phyloP scores from a whole-genome alignment of 2,797 vertebrate genomes.

The Phalloptychus januarius region DNA sequence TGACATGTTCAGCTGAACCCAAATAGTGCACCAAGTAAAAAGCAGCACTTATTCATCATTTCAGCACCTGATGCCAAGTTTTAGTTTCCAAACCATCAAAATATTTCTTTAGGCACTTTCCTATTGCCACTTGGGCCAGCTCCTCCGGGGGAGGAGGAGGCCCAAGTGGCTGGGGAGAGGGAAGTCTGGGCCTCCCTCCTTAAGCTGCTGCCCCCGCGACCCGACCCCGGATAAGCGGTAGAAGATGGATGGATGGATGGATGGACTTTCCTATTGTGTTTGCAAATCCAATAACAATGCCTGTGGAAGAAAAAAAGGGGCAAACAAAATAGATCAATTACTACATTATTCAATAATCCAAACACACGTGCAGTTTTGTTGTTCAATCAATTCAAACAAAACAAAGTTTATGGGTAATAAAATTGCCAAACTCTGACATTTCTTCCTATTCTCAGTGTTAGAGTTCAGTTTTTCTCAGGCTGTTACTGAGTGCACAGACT shows the following conservation, averaged over 20 bases:
- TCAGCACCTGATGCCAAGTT: background rate
- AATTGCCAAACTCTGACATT: background rate
- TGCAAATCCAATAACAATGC: background rate
- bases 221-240: no score
- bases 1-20: background rate
- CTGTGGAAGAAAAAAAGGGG: background rate
- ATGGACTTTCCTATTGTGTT: background rate
- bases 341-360: background rate
- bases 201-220: no score
- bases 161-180: no score
- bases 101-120: no score
- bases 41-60: background rate
- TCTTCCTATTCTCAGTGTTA: slow-evolving; percentile 16
- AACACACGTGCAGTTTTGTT: background rate
- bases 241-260: no score
- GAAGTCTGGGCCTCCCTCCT: no score
- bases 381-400: background rate
- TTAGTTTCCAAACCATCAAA: no score
- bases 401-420: background rate
- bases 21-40: background rate
- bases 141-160: no score
- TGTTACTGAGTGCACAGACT: slow-evolving; percentile 41
- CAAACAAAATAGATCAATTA: background rate
- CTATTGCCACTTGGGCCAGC: no score
- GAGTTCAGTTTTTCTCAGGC: slow-evolving; percentile 25